These are phyloP conservation scores for Enteromius trimaculatus DNA, from an alignment of 2,797 vertebrate species.

Conservation along the genomic window DNA sequence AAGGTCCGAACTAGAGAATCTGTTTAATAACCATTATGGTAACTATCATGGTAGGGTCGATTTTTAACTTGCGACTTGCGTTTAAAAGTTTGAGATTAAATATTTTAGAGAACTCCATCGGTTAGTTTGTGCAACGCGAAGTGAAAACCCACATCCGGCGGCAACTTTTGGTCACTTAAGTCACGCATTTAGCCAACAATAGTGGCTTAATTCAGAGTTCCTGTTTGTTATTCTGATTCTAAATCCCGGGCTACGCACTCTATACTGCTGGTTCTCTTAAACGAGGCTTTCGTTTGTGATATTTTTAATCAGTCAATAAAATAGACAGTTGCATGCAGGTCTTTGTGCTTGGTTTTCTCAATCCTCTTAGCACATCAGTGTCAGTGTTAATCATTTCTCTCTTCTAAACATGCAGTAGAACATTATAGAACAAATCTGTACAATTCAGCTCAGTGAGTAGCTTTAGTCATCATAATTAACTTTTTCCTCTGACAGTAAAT, in stretches of 20 bases:
- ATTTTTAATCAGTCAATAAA: neutral
- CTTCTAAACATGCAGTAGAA: neutral
- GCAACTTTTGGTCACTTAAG: neutral
- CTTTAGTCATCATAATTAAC: neutral
- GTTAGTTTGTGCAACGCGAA: neutral
- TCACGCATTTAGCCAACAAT: neutral
- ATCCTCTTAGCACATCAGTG: slow-evolving; percentile 44
- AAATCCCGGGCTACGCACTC: neutral
- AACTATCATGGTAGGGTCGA: neutral
- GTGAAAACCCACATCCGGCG: neutral
- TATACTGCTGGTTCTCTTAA: neutral
- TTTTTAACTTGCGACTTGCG: no score
- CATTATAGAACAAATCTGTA: neutral
- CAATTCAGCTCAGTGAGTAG: neutral
- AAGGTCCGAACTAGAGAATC: neutral
- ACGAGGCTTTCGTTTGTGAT: neutral
- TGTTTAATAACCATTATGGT: neutral
- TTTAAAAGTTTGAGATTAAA: neutral
- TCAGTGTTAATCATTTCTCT: neutral
- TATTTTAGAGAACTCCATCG: neutral
- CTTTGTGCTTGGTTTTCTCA: neutral
- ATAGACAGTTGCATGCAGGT: neutral
- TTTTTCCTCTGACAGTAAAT: neutral
- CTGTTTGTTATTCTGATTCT: neutral
- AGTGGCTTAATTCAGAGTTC: neutral